Conservation (phyloP, 1,140 invertebrate genomes). For the Calycopis cecrops region DNA sequence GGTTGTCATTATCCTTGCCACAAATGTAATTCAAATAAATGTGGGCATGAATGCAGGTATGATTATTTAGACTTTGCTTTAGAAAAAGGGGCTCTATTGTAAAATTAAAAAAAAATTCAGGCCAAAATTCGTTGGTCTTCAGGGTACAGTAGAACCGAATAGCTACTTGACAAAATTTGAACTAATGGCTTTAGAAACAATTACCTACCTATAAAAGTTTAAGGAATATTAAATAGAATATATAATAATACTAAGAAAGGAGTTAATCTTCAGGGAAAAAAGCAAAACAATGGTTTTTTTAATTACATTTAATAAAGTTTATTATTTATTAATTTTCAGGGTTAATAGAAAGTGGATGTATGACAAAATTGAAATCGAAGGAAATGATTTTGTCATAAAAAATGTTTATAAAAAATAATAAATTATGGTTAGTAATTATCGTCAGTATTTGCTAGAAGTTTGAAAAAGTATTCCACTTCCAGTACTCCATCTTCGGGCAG, state of each 20-base stretch:
- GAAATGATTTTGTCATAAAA: slow-evolving; percentile 64
- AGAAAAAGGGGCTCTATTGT: too few species aligned
- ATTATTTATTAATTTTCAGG: slow-evolving; percentile 39
- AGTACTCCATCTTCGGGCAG: slow-evolving; percentile 88
- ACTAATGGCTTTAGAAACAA: too few species aligned
- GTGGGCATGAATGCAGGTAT: slow-evolving; percentile 72
- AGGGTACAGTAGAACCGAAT: too few species aligned
- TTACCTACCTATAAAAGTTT: too few species aligned
- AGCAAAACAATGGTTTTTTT: too few species aligned
- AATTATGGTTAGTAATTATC: slow-evolving; percentile 18
- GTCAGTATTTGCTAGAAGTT: slow-evolving; percentile 76
- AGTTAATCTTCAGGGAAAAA: too few species aligned
- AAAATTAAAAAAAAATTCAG: too few species aligned
- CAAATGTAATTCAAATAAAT: slow-evolving; percentile 78
- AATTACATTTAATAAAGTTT: too few species aligned
- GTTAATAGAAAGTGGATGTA: slow-evolving; percentile 72
- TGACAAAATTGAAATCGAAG: slow-evolving; percentile 73
- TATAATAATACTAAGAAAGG: too few species aligned
- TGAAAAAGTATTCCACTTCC: slow-evolving; percentile 90
- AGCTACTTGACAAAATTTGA: too few species aligned
- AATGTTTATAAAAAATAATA: slow-evolving; percentile 55
- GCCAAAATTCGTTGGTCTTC: too few species aligned
- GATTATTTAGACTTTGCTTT: neutral
- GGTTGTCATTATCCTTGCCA: slow-evolving; percentile 89
- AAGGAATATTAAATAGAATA: too few species aligned